Conservation (phyloP, 2,888 invertebrate genomes). For the Spisula solida region DNA sequence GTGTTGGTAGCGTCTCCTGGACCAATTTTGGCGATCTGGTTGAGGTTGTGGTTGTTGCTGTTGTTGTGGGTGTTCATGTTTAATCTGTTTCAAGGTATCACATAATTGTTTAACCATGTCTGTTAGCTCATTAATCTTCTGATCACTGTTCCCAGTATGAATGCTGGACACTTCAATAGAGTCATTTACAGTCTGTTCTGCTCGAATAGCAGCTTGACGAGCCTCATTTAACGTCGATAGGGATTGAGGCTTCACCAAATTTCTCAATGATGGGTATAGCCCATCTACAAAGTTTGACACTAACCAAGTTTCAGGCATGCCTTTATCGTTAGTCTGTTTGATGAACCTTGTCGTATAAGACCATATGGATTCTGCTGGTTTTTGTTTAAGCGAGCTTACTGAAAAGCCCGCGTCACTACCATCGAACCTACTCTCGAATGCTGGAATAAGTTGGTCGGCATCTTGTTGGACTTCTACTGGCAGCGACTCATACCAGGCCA, state of each 20-base stretch:
- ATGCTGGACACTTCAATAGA: background rate
- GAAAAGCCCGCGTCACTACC: conserved; percentile 33
- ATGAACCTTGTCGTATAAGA: conserved; percentile 32
- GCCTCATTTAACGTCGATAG: conserved; percentile 18
- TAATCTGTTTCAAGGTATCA: background rate
- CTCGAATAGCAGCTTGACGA: conserved; percentile 39
- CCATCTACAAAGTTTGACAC: conserved; percentile 39
- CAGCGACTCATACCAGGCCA: background rate
- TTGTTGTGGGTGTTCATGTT: background rate
- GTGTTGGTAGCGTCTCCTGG: background rate
- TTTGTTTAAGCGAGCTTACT: background rate
- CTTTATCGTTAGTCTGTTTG: background rate
- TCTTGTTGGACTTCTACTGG: background rate
- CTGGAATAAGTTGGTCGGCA: background rate
- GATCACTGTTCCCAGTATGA: background rate
- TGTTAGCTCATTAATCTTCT: no score
- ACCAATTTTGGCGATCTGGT: background rate
- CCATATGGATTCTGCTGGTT: conserved; percentile 23
- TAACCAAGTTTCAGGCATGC: conserved; percentile 36
- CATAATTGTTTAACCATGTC: background rate
- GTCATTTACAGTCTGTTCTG: conserved; percentile 16
- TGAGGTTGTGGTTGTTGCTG: background rate
- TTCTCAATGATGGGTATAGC: background rate
- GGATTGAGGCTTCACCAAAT: conserved; percentile 41
- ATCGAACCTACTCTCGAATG: conserved; percentile 29